These are phyloP conservation scores for Camponotus pennsylvanicus DNA, from an alignment of 1,140 invertebrate genomes.

Conservation along the genomic window DNA sequence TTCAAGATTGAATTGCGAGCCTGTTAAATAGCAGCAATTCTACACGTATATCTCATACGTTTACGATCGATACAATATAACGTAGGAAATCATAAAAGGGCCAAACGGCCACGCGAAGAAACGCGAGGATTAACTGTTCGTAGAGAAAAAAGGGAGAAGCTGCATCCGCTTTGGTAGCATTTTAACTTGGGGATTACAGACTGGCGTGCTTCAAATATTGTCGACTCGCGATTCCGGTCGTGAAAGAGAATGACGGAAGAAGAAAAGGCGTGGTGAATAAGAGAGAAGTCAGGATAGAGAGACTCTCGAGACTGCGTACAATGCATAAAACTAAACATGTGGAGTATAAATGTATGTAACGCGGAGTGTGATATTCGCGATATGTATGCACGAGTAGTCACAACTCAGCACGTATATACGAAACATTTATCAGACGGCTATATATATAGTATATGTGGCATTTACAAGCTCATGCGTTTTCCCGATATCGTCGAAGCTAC, in stretches of 20 bases:
- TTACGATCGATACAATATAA: neutral
- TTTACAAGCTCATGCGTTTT: constrained; percentile 31
- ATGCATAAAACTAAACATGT: constrained; percentile 53
- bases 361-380: constrained; percentile 41
- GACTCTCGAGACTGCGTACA: constrained; percentile 35
- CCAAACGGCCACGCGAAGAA: neutral
- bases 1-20: constrained; percentile 19
- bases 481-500: constrained; percentile 14
- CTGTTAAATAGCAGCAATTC: constrained; percentile 11
- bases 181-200: constrained; percentile 33
- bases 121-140: neutral
- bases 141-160: neutral
- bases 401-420: constrained; percentile 45
- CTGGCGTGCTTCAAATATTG: constrained; percentile 39
- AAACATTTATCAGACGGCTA: constrained; percentile 50
- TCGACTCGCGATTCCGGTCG: constrained; percentile 9
- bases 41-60: neutral
- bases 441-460: constrained; percentile 11
- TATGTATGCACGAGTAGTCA: constrained; percentile 45
- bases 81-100: neutral
- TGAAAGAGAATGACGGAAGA: constrained; percentile 19
- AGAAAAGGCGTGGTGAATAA: constrained; percentile 13
- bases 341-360: neutral
- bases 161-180: constrained; percentile 11
- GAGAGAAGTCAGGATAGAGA: neutral